Percentiles rank a stretch among this genome's conserved stretches.
These are phyloP conservation scores for Eupsilia transversa DNA, from an alignment of 2,888 invertebrate genomes.

Conservation along the genomic window DNA sequence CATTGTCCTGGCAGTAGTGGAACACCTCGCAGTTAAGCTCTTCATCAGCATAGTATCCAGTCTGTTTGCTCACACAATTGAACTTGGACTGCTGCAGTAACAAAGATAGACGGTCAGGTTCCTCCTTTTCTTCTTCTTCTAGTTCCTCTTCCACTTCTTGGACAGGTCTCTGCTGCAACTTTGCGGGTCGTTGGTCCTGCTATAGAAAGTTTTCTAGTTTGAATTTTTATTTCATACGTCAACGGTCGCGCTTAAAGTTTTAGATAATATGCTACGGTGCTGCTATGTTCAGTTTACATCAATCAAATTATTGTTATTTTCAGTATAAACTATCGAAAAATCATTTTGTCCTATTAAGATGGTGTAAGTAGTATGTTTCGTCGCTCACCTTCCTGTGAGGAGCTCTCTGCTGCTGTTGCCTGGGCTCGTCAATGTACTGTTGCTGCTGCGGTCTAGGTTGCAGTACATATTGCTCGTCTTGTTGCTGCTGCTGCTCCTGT, in stretches of 20 bases:
- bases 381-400: constrained; percentile 81
- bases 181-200: constrained; percentile 79
- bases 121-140: constrained; percentile 95
- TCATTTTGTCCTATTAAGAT: no score
- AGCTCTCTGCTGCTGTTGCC: constrained; percentile 85
- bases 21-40: constrained; percentile 97
- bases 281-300: not conserved
- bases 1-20: constrained; percentile 97
- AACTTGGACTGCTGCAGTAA: constrained; percentile 96
- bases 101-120: constrained; percentile 95
- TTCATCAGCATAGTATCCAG: constrained; percentile 97
- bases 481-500: constrained; percentile 67
- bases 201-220: constrained; percentile 59
- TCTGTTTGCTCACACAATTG: constrained; percentile 94
- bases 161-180: constrained; percentile 78
- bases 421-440: constrained; percentile 92
- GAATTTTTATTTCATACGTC: not conserved
- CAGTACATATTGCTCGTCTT: constrained; percentile 76
- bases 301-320: not conserved
- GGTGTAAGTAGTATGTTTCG: not conserved
- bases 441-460: constrained; percentile 75
- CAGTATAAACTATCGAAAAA: not conserved
- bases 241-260: not conserved
- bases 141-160: constrained; percentile 87
- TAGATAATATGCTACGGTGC: not conserved